Evolutionary conservation across 2,888 invertebrate genomes (phyloP), one percentile per base, ranked within the genome.

Genomic region (Aradus depressus): DNA sequence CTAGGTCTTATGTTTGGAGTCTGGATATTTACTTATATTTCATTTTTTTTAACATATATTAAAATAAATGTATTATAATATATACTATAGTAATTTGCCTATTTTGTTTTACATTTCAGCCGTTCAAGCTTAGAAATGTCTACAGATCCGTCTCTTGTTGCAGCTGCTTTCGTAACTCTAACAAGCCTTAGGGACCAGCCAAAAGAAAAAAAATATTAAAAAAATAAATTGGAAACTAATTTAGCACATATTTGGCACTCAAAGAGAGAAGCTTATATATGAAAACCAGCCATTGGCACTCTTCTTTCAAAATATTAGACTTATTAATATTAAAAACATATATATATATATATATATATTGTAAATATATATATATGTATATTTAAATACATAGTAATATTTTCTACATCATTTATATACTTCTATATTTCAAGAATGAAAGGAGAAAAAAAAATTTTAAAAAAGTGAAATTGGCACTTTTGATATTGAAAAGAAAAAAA

Each of bases 171-270:
- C 35, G 19, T 34, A 45, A 31, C 26, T 26, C 26, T 22, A 47
- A 37, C 25, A n/a, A 47, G 47, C 47, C 38, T 37, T 47, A 38
- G 47, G 47, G 47, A 47, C 47, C 47, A 47, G 47, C 47, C 47
- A 47, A 8, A n/a, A n/a, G n/a, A n/a, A n/a, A n/a, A n/a, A n/a
- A n/a, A n/a, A n/a, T n/a, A n/a, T n/a, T n/a, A n/a, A n/a, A n/a
- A n/a, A n/a, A n/a, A n/a, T n/a, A n/a, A n/a, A n/a, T n/a, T n/a
- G n/a, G n/a, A n/a, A 47, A 21, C 10, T 35, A 42, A 35, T 28
- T 47, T 47, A 47, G 47, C 47, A 47, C 47, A n/a, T n/a, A n/a
- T 37, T 38, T 37, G 47, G 47, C 47, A 47, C 47, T 38, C 5
- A 8, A 38, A 47, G 47, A n/a, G 38, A 47, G 47, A 47, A 47